Evolutionary conservation across 1,140 invertebrate species (phyloP), one percentile per base, ranked within the genome.

Genomic region (Drosophila takahashii): DNA sequence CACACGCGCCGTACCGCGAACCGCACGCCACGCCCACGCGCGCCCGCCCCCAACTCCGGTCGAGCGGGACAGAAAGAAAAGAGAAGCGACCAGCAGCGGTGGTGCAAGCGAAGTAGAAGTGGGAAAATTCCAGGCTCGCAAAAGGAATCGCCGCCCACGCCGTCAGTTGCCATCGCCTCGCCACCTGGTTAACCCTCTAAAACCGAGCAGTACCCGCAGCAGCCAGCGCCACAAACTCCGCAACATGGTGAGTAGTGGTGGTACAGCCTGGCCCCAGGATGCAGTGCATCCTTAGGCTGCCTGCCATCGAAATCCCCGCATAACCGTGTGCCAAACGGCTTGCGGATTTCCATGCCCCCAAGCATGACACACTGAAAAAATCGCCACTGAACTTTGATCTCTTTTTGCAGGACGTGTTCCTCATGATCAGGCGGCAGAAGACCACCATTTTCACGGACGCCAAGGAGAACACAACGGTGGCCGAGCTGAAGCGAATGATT

Each of bases 391-490:
- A 87, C 83, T 86, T 86, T 89, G 83, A 86, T 9, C 34, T 42
- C 32, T 64, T 10, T 27, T 15, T 36, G n/a, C 1, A 97, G 98
- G 98, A 99, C 94, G 98, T 99, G 79, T 99, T 99, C 95, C 94
- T 99, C 81, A 99, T 99, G 98, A 97, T 99, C 81, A 95, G 98
- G 93, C 95, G 98, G 91, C 98, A 98, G 93, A 99, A 99, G 93
- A 95, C 96, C 79, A 99, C 98, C 52, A 98, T 99, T 92, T 99
- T 99, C 92, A 97, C 98, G n/a, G 98, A 99, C 94, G 97, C 97
- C 6, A 99, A 99, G 92, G 98, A 99, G 91, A 98, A 96, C 51
- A 98, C 98, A 36, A 95, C 97, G 57, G 97, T 99, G 66, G 93
- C 95, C 73, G 98, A 99, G 93, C 93, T 99, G 44, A 99, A 99